These are phyloP conservation scores for Helicolenus hilgendorfi DNA, from an alignment of 2,797 vertebrate species.

Conservation along the genomic window DNA sequence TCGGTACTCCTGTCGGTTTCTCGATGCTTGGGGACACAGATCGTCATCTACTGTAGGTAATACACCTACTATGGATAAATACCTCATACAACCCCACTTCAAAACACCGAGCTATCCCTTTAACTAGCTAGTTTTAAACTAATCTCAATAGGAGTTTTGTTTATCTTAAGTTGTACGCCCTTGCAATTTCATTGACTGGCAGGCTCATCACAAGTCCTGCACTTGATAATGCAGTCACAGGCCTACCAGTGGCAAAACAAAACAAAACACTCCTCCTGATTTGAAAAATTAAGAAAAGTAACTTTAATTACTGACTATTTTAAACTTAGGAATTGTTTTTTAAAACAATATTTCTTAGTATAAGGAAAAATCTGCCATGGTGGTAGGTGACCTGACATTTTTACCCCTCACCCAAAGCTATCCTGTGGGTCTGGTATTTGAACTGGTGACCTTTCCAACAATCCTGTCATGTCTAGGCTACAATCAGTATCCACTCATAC, in stretches of 20 bases:
- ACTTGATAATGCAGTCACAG: not conserved
- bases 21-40: too few relatives aligned
- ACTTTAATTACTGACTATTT: too few relatives aligned
- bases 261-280: too few relatives aligned
- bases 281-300: not conserved
- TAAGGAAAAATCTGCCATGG: too few relatives aligned
- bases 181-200: not conserved
- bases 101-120: not conserved
- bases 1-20: too few relatives aligned
- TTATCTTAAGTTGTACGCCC: not conserved
- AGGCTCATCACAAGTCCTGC: not conserved
- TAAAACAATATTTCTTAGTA: too few relatives aligned
- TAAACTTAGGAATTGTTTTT: too few relatives aligned
- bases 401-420: not conserved
- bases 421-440: slow-evolving; percentile 24
- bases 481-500: slow-evolving; percentile 18
- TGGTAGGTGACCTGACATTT: too few relatives aligned
- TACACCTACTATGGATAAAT: too few relatives aligned
- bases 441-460: slow-evolving; percentile 33
- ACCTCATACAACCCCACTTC: too few relatives aligned
- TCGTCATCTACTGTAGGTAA: too few relatives aligned
- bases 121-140: not conserved
- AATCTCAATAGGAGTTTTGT: not conserved
- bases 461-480: slow-evolving; percentile 14
- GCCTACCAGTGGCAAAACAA: not conserved